Percentiles rank a stretch among this genome's conserved stretches.
phyloP scores from a whole-genome alignment of 1,140 invertebrate species.

The Telenomus remus region DNA sequence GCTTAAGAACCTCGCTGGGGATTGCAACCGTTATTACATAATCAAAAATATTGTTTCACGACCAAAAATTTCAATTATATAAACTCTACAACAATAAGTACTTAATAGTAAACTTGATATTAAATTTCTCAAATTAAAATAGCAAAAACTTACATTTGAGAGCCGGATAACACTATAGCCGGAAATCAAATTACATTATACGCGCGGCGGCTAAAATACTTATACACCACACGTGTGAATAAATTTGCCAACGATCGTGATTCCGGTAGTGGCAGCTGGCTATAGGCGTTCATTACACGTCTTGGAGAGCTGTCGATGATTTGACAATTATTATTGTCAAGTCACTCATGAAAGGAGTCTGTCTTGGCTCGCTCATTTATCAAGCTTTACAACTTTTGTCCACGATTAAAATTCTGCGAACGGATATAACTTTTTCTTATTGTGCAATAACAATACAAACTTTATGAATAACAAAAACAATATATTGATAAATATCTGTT shows the following conservation, averaged over 20 bases:
- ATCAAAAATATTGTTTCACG: too few species aligned
- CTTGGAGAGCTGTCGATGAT: constrained; percentile 39
- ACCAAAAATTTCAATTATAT: too few species aligned
- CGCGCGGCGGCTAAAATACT: constrained; percentile 14
- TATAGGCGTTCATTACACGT: constrained; percentile 8
- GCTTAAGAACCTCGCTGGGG: constrained; percentile 8
- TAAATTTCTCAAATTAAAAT: too few species aligned
- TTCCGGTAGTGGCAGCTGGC: constrained; percentile 31
- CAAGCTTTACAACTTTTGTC: constrained; percentile 39
- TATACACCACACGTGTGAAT: constrained; percentile 37
- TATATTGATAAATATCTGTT: too few species aligned
- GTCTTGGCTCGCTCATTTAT: constrained; percentile 36
- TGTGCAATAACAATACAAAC: constrained; percentile 12
- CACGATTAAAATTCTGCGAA: constrained; percentile 30
- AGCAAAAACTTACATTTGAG: too few species aligned
- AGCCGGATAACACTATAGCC: constrained; percentile 12
- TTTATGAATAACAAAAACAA: too few species aligned
- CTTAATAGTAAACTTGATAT: too few species aligned
- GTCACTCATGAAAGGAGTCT: constrained; percentile 38
- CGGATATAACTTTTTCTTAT: neutral
- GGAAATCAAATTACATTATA: constrained; percentile 38
- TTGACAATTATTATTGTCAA: constrained; percentile 49
- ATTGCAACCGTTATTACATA: neutral
- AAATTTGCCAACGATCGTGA: constrained; percentile 23
- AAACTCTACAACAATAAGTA: too few species aligned